Base-by-base conservation (phyloP, 2,797 vertebrate genomes). In the Melanotaenia parkinsoni region DNA sequence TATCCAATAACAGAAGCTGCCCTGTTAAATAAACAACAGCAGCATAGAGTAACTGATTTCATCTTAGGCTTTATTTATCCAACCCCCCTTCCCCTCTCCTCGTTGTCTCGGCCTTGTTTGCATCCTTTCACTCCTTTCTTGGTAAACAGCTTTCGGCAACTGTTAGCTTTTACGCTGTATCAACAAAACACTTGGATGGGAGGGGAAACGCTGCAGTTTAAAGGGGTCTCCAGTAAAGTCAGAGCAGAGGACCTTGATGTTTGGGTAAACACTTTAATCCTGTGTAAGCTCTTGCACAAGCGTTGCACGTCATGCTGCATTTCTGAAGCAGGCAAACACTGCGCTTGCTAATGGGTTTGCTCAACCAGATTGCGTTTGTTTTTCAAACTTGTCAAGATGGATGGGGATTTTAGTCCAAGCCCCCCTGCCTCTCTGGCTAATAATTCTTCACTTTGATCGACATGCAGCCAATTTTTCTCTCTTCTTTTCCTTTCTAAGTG, bases 251-350 rank as follows among this genome's bases (percentile, higher is more conserved):
- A 91, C 90, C 90, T 86, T 89, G 83, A 88, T 88, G 88, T 92
- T 86, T 88, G 70, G 69, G 90, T 92, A 92, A 93, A 94, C 92
- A 94, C 86, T 91, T 91, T 92, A 94, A 94, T 94, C 89, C 91
- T 12, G 66, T 72, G 87, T 94, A 92, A 94, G 87, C 88, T 86
- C 81, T 84, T 68, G 62, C 82, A 79, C 88, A 87, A 89, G 83
- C 87, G 35, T 77, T 65, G 72, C 67, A 73, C 58, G 81, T 88
- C 83, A 84, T 72, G 59, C 82, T 76, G 79, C 79, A 70, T 86
- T 85, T 87, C 79, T 56, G 81, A 80, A 71, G 81, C 76, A 74
- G 85, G 82, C 85, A 94, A 93, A 93, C 91, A 90, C 43, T 2
- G 75, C 2, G 38, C n/a, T 77, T 88, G 84, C 81, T 91, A 91